Percentiles rank a stretch among this genome's conserved stretches.
Conservation (phyloP, 1,140 invertebrate species). For the Drosophila varians region DNA sequence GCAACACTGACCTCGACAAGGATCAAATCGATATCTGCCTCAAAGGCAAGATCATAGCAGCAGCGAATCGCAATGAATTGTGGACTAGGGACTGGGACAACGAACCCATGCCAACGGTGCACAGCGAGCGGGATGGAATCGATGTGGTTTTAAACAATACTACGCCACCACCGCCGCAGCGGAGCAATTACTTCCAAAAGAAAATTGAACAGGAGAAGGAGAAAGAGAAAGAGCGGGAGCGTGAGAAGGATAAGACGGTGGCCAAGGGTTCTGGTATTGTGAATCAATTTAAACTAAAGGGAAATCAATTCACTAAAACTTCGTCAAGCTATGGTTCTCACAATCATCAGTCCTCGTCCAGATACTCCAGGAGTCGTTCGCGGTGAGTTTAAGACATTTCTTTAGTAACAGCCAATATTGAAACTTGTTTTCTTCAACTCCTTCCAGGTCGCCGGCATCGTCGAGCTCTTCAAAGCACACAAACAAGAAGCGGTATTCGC, state of each 20-base stretch:
- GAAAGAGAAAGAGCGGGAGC: constrained; percentile 39
- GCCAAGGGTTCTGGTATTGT: constrained; percentile 35
- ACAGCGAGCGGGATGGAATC: constrained; percentile 90
- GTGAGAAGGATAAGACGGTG: constrained; percentile 13
- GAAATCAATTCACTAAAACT: constrained; percentile 59
- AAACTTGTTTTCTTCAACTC: constrained; percentile 2
- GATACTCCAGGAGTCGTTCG: constrained; percentile 72
- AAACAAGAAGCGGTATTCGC: constrained; percentile 62
- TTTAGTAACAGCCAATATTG: neutral
- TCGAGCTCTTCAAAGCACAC: constrained; percentile 71
- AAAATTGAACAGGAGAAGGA: constrained; percentile 61
- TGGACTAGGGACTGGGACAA: constrained; percentile 96
- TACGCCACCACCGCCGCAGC: constrained; percentile 49
- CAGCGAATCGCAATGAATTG: constrained; percentile 92
- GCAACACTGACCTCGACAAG: constrained; percentile 93
- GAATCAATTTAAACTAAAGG: constrained; percentile 64
- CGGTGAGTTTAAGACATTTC: constrained; percentile 65
- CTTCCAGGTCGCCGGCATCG: constrained; percentile 47
- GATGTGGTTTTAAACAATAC: constrained; percentile 66
- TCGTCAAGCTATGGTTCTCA: constrained; percentile 37
- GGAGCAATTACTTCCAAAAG: constrained; percentile 67
- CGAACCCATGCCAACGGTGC: constrained; percentile 94
- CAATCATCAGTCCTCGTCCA: constrained; percentile 35
- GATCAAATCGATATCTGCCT: constrained; percentile 97
- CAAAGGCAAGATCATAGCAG: constrained; percentile 95